These are phyloP conservation scores for Melanotus villosus DNA, from an alignment of 2,888 invertebrate genomes.

Conservation along the genomic window DNA sequence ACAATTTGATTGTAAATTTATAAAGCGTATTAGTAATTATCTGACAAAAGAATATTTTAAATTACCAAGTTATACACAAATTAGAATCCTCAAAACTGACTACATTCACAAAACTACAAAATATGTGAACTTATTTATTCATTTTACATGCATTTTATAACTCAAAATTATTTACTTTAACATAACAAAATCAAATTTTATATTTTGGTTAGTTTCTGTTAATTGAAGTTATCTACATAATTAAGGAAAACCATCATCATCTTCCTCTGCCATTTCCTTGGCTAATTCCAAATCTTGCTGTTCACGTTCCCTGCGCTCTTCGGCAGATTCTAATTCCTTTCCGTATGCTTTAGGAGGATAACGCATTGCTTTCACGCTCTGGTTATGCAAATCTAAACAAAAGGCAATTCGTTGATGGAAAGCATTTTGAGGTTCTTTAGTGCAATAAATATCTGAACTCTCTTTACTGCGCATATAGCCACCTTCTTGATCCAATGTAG, in stretches of 20 bases:
- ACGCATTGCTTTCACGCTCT: slow-evolving; percentile 99
- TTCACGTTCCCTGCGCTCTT: slow-evolving; percentile 95
- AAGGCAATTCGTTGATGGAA: slow-evolving; percentile 98
- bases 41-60: no score
- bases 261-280: slow-evolving; percentile 99
- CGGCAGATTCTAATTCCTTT: slow-evolving; percentile 97
- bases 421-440: slow-evolving; percentile 94
- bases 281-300: slow-evolving; percentile 98
- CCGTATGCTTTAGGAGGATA: slow-evolving; percentile 99
- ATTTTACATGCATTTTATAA: no score
- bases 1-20: no score
- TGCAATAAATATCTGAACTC: slow-evolving; percentile 96
- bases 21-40: no score
- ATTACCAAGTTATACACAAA: no score
- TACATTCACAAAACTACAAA: no score
- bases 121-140: no score
- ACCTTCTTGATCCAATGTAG: slow-evolving; percentile 94
- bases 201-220: no score
- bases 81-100: no score
- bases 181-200: no score
- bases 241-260: slow-evolving; percentile 89
- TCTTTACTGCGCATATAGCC: slow-evolving; percentile 98
- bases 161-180: no score
- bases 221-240: no score
- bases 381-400: slow-evolving; percentile 97